A percentile compares a stretch with the other conserved stretches of the same genome.
Conservation (phyloP, 2,113 vertebrate species). For the Lepisosteus osseus region DNA sequence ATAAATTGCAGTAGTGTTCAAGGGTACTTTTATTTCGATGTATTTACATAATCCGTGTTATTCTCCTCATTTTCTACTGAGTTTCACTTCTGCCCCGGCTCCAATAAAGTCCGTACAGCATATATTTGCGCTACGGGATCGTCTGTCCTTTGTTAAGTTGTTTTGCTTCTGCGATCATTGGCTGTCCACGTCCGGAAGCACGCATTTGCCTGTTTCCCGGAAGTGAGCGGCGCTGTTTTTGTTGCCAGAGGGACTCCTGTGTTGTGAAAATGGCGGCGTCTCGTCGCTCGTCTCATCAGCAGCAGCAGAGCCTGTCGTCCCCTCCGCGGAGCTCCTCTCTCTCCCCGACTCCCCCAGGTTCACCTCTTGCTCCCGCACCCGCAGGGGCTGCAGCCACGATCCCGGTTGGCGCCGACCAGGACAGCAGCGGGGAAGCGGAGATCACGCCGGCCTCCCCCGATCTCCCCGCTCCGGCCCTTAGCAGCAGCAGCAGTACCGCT, state of each 20-base stretch:
- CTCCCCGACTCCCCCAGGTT: slow-evolving; percentile 34
- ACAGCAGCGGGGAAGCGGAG: slow-evolving; percentile 36
- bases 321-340: slow-evolving; percentile 29
- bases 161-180: slow-evolving; percentile 15
- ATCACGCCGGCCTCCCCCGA: slow-evolving; percentile 40
- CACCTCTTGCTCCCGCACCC: slow-evolving; percentile 31
- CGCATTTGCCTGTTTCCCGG: slow-evolving; percentile 34
- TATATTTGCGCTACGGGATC: too few species aligned
- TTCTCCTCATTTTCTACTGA: too few species aligned
- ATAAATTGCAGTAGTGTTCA: too few species aligned
- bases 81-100: too few species aligned
- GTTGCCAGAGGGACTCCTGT: slow-evolving; percentile 40
- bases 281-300: slow-evolving; percentile 49
- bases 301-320: slow-evolving; percentile 35
- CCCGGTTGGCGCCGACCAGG: slow-evolving; percentile 32
- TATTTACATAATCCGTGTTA: too few species aligned
- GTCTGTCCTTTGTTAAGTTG: too few species aligned
- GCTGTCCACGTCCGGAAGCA: slow-evolving; percentile 35
- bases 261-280: slow-evolving; percentile 55
- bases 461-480: slow-evolving; percentile 32
- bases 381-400: slow-evolving; percentile 21
- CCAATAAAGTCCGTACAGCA: too few species aligned
- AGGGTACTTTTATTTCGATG: too few species aligned
- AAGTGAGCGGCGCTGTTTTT: slow-evolving; percentile 38
- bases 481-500: slow-evolving; percentile 58